A percentile compares a stretch with the other conserved stretches of the same genome.
Evolutionary conservation across 2,888 invertebrate genomes (phyloP).

Genomic region (Apeira syringaria): DNA sequence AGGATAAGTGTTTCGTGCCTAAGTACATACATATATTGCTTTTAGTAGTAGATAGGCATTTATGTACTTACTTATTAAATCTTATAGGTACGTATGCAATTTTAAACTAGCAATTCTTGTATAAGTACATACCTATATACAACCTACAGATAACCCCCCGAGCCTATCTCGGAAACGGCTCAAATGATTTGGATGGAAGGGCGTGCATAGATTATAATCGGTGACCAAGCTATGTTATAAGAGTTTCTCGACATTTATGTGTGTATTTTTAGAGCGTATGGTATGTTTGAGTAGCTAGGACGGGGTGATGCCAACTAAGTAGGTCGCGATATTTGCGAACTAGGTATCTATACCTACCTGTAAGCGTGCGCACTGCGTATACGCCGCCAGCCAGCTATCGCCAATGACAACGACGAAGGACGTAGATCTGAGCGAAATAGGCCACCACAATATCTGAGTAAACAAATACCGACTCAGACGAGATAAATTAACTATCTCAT

Average conservation of each 20-base stretch:
- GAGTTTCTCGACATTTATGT: slow-evolving; percentile 56
- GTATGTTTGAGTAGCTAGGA: slow-evolving; percentile 53
- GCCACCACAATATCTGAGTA: slow-evolving; percentile 37
- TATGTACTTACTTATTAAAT: too few species aligned
- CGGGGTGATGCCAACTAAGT: slow-evolving; percentile 56
- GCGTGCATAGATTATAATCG: too few species aligned
- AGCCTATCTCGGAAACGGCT: too few species aligned
- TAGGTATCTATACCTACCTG: slow-evolving; percentile 40
- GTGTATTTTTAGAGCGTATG: slow-evolving; percentile 65
- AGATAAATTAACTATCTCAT: slow-evolving; percentile 34
- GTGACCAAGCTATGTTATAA: too few species aligned
- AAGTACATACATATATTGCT: too few species aligned
- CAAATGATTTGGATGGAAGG: too few species aligned
- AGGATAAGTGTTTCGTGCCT: too few species aligned
- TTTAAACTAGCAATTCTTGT: too few species aligned
- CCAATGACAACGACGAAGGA: slow-evolving; percentile 53
- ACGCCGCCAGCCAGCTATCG: slow-evolving; percentile 31
- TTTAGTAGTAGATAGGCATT: too few species aligned
- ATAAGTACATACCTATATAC: too few species aligned
- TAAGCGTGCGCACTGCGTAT: slow-evolving; percentile 25
- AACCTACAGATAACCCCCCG: too few species aligned
- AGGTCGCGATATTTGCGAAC: slow-evolving; percentile 68
- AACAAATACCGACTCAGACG: slow-evolving; percentile 32
- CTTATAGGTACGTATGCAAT: too few species aligned
- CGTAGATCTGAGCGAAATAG: slow-evolving; percentile 38